These are phyloP conservation scores for Goniozus legneri DNA, from an alignment of 1,140 invertebrate genomes.

Conservation along the genomic window DNA sequence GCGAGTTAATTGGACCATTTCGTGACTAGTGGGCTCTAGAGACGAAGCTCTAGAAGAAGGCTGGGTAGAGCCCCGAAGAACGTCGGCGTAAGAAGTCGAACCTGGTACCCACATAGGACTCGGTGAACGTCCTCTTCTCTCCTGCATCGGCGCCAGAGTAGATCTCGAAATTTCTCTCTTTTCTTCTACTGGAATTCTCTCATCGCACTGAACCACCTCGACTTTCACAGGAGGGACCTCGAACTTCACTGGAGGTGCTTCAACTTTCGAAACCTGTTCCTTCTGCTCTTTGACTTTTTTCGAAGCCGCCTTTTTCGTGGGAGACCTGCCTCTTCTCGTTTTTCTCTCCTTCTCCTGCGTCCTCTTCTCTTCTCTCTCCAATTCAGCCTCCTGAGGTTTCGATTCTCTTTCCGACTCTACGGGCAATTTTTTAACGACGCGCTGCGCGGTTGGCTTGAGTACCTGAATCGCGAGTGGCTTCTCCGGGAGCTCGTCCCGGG, in stretches of 20 bases:
- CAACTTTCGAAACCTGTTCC: not conserved
- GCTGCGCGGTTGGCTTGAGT: slow-evolving; percentile 18
- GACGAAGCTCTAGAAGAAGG: slow-evolving; percentile 23
- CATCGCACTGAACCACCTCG: not conserved
- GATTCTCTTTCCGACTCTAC: not conserved
- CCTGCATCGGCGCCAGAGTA: slow-evolving; percentile 29
- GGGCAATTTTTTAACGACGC: not conserved
- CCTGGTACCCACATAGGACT: slow-evolving; percentile 72
- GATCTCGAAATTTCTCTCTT: not conserved
- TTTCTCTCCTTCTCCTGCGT: not conserved
- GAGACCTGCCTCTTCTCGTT: slow-evolving; percentile 6
- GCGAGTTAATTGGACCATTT: slow-evolving; percentile 25
- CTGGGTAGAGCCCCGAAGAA: slow-evolving; percentile 60
- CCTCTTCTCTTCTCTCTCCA: slow-evolving; percentile 4
- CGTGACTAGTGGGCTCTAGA: slow-evolving; percentile 13
- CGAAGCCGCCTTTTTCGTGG: slow-evolving; percentile 23
- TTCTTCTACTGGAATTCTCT: not conserved
- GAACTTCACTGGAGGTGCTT: slow-evolving; percentile 15
- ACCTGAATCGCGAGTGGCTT: slow-evolving; percentile 25
- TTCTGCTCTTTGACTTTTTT: slow-evolving; percentile 10
- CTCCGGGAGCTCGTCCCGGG: slow-evolving; percentile 33
- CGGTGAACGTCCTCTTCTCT: slow-evolving; percentile 56
- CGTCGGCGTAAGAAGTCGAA: slow-evolving; percentile 73
- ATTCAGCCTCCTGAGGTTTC: slow-evolving; percentile 1
- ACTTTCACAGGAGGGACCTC: slow-evolving; percentile 4